Evolutionary conservation across 2,797 vertebrate genomes (phyloP).

Genomic region (Ibycter americanus): DNA sequence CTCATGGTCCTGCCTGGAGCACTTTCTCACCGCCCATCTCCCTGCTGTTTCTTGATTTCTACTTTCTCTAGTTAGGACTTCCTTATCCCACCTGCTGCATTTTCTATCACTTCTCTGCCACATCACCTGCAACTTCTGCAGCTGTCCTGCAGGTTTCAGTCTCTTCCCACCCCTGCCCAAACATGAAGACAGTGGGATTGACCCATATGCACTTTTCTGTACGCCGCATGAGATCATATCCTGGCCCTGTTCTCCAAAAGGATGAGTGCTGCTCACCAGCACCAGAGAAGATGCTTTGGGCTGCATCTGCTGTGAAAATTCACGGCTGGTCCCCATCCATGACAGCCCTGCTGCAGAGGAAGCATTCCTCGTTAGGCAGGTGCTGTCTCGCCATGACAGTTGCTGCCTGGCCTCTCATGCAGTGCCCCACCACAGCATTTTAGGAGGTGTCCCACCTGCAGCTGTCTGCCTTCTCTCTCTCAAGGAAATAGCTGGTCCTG

Average conservation of each 20-base stretch:
- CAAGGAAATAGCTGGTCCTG: neutral
- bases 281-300: neutral
- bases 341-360: neutral
- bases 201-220: neutral
- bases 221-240: neutral
- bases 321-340: accelerated
- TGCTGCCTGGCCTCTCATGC: neutral
- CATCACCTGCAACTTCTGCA: neutral
- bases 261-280: neutral
- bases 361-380: neutral
- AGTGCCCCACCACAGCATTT: accelerated
- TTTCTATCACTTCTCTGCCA: neutral
- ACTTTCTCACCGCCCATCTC: neutral
- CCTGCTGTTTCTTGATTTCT: neutral
- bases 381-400: accelerated
- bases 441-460: neutral
- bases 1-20: neutral
- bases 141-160: neutral
- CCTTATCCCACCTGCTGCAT: neutral
- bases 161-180: neutral
- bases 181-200: neutral
- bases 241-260: neutral
- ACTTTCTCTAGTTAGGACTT: neutral
- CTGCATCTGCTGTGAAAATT: neutral
- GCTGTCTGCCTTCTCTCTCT: neutral